phyloP scores from a whole-genome alignment of 2,113 vertebrate species.

The Lanius collurio region DNA sequence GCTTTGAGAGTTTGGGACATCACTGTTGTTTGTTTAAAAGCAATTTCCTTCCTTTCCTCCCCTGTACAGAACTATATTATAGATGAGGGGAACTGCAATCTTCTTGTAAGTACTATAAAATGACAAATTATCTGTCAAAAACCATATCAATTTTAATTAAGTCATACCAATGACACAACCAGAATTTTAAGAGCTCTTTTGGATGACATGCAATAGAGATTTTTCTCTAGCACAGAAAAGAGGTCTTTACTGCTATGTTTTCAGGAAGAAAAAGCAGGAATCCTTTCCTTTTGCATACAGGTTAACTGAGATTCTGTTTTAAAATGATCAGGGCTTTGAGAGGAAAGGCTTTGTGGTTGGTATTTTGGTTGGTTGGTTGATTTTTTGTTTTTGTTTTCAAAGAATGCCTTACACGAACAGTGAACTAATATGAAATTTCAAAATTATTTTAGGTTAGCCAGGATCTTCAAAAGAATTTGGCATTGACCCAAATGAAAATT shows the following conservation, averaged over 20 bases:
- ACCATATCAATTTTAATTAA: background rate
- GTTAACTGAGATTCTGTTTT: background rate
- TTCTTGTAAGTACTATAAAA: background rate
- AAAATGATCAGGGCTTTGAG: background rate
- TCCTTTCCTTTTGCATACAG: background rate
- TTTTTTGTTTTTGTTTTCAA: background rate
- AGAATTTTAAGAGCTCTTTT: background rate
- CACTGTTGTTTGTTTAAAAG: background rate
- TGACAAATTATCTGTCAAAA: background rate
- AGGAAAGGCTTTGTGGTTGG: background rate
- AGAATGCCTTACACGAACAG: background rate
- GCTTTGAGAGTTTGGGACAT: background rate
- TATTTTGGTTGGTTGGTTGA: background rate
- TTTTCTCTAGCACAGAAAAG: background rate
- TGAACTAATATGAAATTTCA: background rate
- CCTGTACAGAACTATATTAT: background rate
- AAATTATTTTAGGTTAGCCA: background rate
- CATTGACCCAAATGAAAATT: background rate
- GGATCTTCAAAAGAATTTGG: background rate
- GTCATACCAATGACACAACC: background rate
- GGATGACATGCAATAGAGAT: background rate
- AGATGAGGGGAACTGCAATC: background rate
- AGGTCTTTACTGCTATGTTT: background rate
- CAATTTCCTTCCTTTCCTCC: background rate
- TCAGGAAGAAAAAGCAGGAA: background rate